Evolutionary conservation across 1,140 invertebrate genomes (phyloP), one percentile per base, ranked within the genome.

Genomic region (Drosophila ironensis): DNA sequence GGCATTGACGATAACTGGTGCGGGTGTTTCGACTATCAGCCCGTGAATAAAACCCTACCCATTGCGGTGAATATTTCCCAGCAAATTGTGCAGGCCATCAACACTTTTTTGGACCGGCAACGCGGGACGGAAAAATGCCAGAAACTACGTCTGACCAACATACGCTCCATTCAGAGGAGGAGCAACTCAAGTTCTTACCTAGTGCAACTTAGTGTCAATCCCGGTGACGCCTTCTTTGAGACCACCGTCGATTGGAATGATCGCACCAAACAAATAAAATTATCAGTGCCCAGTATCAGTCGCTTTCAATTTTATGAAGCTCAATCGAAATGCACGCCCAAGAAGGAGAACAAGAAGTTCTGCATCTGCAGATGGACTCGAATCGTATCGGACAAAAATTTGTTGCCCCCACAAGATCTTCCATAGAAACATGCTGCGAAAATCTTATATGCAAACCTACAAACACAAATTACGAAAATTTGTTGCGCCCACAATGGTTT

Each of bases 1-100:
- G 92, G 92, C 0, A 93, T 98, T 1, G 89, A 91, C 0, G 91
- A 93, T 17, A 94, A 96, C 74, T 97, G 95, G 94, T 97, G 96
- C 75, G 93, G 93, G 9, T 97, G 96, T 52, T 91, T 91, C 2
- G 86, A 90, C 0, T 92, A 5, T 92, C 47, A 74, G 87, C n/a
- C 57, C 90, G 0, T 44, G 91, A 8, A 71, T 89, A 0, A 72
- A 82, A 80, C 90, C 35, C 67, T 84, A 25, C 70, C 91, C 7
- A 45, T 14, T 1, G 22, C 35, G 4, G 14, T 0, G n/a, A 4
- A 11, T 1, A 91, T 92, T 0, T 89, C 92, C 1, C 77, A 92
- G 11, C 91, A 89, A 59, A 74, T 91, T 0, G 72, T 93, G 1
- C 70, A 80, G 16, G 91, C 87, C 54, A 90, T 91, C 4, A 90